phyloP scores from a whole-genome alignment of 1,140 invertebrate genomes.

The Cecropterus lyciades region DNA sequence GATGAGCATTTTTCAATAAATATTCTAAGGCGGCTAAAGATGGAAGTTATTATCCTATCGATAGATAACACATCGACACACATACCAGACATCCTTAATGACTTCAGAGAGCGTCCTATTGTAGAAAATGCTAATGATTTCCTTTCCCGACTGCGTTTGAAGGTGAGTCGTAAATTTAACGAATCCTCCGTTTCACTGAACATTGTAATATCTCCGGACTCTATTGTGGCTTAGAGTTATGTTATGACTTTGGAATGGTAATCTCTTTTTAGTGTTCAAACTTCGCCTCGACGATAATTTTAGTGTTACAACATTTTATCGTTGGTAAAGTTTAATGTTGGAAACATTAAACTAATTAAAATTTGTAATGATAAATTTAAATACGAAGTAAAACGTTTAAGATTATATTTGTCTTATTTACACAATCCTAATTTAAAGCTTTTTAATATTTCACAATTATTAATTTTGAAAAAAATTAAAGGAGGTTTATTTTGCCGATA shows the following conservation, averaged over 20 bases:
- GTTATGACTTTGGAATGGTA: conserved; percentile 26
- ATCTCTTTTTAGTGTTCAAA: conserved; percentile 20
- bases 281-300: not conserved
- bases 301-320: conserved; percentile 8
- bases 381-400: no score
- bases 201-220: conserved; percentile 32
- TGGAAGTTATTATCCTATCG: conserved; percentile 8
- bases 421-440: no score
- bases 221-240: conserved; percentile 28
- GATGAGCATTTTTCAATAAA: no score
- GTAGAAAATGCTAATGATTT: conserved; percentile 77
- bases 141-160: conserved; percentile 62
- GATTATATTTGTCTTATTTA: no score
- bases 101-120: conserved; percentile 49
- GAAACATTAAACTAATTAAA: no score
- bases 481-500: no score
- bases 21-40: no score
- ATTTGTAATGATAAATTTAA: no score
- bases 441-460: no score
- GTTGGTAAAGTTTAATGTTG: not conserved
- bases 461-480: no score
- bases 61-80: conserved; percentile 29
- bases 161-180: conserved; percentile 66
- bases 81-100: conserved; percentile 6
- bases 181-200: conserved; percentile 53